Base-by-base conservation (phyloP, 2,113 vertebrate species). In the Hippocampus comes region DNA sequence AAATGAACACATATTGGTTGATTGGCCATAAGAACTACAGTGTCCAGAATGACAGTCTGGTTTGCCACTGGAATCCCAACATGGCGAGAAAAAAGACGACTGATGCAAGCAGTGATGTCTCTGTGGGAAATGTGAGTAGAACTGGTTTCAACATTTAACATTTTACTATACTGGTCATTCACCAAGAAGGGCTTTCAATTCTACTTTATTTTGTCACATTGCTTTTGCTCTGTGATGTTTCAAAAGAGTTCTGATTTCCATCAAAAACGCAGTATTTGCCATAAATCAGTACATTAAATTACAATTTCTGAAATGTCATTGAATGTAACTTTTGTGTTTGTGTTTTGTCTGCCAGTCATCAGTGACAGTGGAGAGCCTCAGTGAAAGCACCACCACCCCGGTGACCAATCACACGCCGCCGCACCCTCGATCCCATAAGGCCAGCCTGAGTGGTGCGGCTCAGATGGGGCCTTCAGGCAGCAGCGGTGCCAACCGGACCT, bases 1-100 rank as follows among this genome's bases (percentile, higher is more conserved):
- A 91, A 82, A 95, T 96, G 95, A 94, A 92, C 84, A 97, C 94
- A 0, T 96, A 97, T 71, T 96, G 95, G 95, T 89, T 97, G 34
- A 69, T 96, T 2, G 94, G 95, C 34, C 94, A 95, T 80, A 96
- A 94, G 84, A 95, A 95, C 87, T 95, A 95, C 88, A 94, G 95
- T 0, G 89, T 96, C 43, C 94, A 95, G 84, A 97, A 97, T 0
- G 93, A 95, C 93, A 97, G 95, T 70, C 89, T 96, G 82, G 95
- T 97, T 48, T 97, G 96, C 12, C 93, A 96, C 88, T 96, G 94
- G 94, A 95, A 94, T 14, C 95, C 95, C 0, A 88, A 74, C 59
- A 84, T 84, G 60, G 83, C 92, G 68, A 90, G 75, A 61, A 94
- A 92, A 70, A 95, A 93, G 77, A 94, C 89, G 70, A 66, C 69